Evolutionary conservation across 2,888 invertebrate species (phyloP).

Genomic region (Lochmaea capreae): DNA sequence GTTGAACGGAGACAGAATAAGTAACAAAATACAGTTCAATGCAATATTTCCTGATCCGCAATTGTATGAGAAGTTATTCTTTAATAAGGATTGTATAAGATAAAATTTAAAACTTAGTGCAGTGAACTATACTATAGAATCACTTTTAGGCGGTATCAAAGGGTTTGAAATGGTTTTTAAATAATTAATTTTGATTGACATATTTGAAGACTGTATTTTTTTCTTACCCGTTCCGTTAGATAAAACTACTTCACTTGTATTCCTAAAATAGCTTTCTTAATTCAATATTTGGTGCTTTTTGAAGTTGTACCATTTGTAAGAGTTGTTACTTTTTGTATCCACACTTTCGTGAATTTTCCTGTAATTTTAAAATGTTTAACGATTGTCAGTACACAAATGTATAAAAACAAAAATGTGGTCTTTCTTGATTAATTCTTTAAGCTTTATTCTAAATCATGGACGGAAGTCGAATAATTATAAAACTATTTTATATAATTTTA

Average conservation of each 20-base stretch:
- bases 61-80: no score
- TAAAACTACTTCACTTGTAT: background rate
- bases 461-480: slow-evolving; percentile 22
- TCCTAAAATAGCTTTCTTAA: background rate
- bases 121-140: no score
- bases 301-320: background rate
- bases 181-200: background rate
- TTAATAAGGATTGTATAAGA: no score
- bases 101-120: no score
- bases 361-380: slow-evolving; percentile 24
- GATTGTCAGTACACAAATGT: slow-evolving; percentile 24
- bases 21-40: no score
- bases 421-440: slow-evolving; percentile 20
- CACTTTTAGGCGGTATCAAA: no score
- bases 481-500: slow-evolving; percentile 24
- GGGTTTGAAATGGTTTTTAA: no score
- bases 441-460: slow-evolving; percentile 20
- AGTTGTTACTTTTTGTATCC: slow-evolving; percentile 7
- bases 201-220: background rate
- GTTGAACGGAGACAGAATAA: no score
- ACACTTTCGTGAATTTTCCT: background rate
- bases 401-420: slow-evolving; percentile 20
- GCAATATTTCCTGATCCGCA: no score
- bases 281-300: background rate
- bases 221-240: background rate